Conservation (phyloP, 2,888 invertebrate species). For the Cheiracanthium punctorium region DNA sequence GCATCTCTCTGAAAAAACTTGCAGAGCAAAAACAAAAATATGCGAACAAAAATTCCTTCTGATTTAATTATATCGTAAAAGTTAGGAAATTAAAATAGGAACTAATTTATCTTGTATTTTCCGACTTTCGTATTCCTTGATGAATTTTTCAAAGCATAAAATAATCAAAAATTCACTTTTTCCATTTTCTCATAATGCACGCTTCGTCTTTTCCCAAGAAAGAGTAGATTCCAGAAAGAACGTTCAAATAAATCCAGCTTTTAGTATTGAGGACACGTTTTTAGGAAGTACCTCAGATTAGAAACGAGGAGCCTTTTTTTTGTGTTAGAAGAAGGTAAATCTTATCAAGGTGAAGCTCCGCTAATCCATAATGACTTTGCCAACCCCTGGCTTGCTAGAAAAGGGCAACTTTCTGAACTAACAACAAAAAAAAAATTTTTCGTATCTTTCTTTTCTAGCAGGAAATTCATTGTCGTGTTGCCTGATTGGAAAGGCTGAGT, state of each 20-base stretch:
- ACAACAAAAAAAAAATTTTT: slow-evolving; percentile 29
- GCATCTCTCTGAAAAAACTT: too few species aligned
- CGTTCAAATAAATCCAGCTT: slow-evolving; percentile 40
- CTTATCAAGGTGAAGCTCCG: slow-evolving; percentile 63
- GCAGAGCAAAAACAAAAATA: too few species aligned
- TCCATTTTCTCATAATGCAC: background rate
- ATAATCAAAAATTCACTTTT: background rate
- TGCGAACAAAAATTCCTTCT: too few species aligned
- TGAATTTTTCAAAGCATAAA: background rate
- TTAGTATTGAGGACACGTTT: slow-evolving; percentile 63
- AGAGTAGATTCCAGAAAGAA: background rate
- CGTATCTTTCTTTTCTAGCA: slow-evolving; percentile 28
- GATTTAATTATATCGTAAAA: too few species aligned
- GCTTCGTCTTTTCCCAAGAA: background rate
- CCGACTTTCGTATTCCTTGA: too few species aligned
- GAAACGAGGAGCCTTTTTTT: slow-evolving; percentile 45
- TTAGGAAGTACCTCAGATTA: slow-evolving; percentile 63
- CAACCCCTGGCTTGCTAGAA: slow-evolving; percentile 32
- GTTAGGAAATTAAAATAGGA: too few species aligned
- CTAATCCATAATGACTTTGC: slow-evolving; percentile 62
- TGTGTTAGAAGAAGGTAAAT: slow-evolving; percentile 58
- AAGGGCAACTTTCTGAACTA: slow-evolving; percentile 52
- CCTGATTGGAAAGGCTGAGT: slow-evolving; percentile 34
- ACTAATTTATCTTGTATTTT: too few species aligned
- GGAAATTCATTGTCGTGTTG: slow-evolving; percentile 60